Evolutionary conservation across 2,797 vertebrate genomes (phyloP).

Genomic region (Pampus argenteus): DNA sequence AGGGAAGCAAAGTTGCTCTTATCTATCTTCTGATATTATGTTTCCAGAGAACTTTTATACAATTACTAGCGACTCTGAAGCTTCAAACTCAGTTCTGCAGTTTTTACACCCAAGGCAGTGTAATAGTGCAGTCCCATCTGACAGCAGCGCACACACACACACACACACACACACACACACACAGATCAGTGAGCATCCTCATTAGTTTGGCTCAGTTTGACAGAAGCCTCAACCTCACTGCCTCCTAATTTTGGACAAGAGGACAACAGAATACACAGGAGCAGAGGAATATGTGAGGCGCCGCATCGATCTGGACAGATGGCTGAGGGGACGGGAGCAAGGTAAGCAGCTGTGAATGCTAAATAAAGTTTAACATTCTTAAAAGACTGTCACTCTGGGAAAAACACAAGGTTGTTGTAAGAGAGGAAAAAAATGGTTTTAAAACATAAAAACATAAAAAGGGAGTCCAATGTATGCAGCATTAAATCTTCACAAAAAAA

Average conservation of each 20-base stretch:
- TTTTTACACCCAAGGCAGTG: slow-evolving; percentile 58
- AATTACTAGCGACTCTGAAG: slow-evolving; percentile 56
- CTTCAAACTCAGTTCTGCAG: slow-evolving; percentile 65
- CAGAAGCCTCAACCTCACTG: slow-evolving; percentile 68
- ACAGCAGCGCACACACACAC: slow-evolving; percentile 36
- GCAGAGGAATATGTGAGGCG: slow-evolving; percentile 39
- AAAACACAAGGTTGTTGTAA: not conserved
- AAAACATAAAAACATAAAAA: slow-evolving; percentile 16
- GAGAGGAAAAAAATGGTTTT: not conserved
- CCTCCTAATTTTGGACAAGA: slow-evolving; percentile 69
- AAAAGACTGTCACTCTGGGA: slow-evolving; percentile 46
- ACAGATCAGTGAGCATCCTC: slow-evolving; percentile 57
- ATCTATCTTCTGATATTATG: slow-evolving; percentile 63
- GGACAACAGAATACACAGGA: slow-evolving; percentile 45
- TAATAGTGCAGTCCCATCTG: slow-evolving; percentile 49
- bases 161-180: slow-evolving; percentile 17
- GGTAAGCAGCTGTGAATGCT: slow-evolving; percentile 63
- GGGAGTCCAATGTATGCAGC: not conserved
- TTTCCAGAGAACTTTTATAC: slow-evolving; percentile 61
- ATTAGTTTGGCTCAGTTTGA: slow-evolving; percentile 71
- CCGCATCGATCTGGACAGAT: slow-evolving; percentile 65
- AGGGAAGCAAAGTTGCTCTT: slow-evolving; percentile 43
- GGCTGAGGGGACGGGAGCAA: slow-evolving; percentile 62
- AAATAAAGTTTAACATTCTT: slow-evolving; percentile 52
- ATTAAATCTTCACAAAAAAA: not conserved